A percentile compares a stretch with the other conserved stretches of the same genome.
Conservation (phyloP, 2,113 vertebrate genomes). For the Myodes glareolus region DNA sequence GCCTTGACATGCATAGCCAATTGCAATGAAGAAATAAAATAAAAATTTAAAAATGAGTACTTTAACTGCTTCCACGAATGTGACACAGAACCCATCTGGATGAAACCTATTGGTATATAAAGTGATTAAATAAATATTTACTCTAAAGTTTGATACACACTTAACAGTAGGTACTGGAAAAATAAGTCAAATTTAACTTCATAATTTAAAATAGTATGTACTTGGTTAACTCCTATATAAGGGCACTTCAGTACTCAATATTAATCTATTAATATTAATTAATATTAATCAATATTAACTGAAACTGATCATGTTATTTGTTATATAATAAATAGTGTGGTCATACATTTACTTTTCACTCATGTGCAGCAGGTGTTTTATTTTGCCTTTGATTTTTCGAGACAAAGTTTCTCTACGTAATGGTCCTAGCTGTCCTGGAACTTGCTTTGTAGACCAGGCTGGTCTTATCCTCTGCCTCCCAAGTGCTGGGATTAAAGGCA, state of each 20-base stretch:
- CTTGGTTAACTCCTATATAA: neutral
- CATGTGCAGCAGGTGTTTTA: neutral
- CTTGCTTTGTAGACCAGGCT: no score
- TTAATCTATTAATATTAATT: neutral
- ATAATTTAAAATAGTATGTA: conserved; percentile 42
- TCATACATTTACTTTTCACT: conserved; percentile 2
- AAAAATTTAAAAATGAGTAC: neutral
- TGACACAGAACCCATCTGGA: neutral
- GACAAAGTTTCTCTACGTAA: no score
- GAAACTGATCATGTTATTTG: neutral
- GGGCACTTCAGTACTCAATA: conserved; percentile 15
- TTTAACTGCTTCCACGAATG: neutral
- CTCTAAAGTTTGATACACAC: conserved; percentile 15
- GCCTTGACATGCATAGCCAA: neutral
- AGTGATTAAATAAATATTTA: neutral
- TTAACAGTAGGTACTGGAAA: neutral
- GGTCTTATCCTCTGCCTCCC: no score
- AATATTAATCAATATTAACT: neutral
- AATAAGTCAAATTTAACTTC: conserved; percentile 25
- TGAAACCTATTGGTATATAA: neutral
- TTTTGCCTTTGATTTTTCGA: neutral
- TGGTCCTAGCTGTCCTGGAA: no score
- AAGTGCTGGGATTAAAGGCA: no score
- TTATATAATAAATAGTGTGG: neutral
- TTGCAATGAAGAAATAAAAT: neutral